Conservation (phyloP, 2,888 invertebrate species). For the Agrenia bidenticulata region DNA sequence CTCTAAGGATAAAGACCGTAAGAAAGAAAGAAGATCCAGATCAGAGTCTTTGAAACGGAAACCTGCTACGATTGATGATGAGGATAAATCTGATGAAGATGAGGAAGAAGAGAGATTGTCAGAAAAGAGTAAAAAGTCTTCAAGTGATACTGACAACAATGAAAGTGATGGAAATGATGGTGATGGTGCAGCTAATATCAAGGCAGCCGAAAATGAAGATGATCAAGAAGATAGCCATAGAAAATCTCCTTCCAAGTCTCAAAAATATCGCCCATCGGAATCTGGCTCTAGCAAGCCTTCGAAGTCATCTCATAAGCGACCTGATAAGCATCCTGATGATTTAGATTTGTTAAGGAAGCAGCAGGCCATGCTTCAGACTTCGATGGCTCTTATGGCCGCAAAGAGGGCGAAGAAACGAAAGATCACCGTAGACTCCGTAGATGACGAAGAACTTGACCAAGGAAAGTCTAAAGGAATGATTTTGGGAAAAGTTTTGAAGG, state of each 20-base stretch:
- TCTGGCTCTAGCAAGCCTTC: background rate
- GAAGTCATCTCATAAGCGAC: background rate
- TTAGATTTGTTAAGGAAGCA: constrained; percentile 26
- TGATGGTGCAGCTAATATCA: constrained; percentile 27
- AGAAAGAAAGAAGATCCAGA: constrained; percentile 58
- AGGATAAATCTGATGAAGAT: constrained; percentile 31
- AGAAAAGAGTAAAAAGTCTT: constrained; percentile 2
- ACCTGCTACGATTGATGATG: constrained; percentile 55
- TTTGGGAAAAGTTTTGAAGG: constrained; percentile 52
- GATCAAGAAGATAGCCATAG: constrained; percentile 23
- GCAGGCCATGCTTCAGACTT: constrained; percentile 32
- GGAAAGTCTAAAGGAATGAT: constrained; percentile 53
- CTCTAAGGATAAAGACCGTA: constrained; percentile 14
- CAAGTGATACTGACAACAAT: constrained; percentile 15
- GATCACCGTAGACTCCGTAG: constrained; percentile 48
- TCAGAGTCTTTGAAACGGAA: constrained; percentile 57
- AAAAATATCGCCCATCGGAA: background rate
- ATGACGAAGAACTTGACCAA: constrained; percentile 46
- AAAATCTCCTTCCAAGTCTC: background rate
- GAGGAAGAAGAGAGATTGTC: constrained; percentile 29
- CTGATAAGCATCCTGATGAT: background rate
- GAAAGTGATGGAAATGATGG: constrained; percentile 35
- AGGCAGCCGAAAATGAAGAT: constrained; percentile 21
- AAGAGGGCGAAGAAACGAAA: constrained; percentile 46
- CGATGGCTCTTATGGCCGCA: constrained; percentile 39